phyloP scores from a whole-genome alignment of 1,140 invertebrate species.

The Trichonephila clavata region DNA sequence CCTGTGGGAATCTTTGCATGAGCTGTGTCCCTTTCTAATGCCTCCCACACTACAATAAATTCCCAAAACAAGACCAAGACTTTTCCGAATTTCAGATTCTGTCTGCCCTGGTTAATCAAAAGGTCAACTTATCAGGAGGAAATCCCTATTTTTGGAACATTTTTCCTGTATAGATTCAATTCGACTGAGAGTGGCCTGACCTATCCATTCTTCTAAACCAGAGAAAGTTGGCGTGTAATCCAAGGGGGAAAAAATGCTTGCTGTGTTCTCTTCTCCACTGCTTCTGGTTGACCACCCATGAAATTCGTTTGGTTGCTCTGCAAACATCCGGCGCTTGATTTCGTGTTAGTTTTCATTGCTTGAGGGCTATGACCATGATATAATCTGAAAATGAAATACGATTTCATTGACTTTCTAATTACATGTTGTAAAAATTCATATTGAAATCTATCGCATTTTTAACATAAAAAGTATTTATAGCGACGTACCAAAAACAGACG shows the following conservation, averaged over 20 bases:
- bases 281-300: background rate
- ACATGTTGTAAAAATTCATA: background rate
- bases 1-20: background rate
- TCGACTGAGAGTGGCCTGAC: conserved; percentile 7
- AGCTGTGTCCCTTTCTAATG: background rate
- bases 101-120: background rate
- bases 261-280: background rate
- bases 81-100: background rate
- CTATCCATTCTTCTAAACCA: background rate
- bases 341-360: background rate
- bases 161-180: background rate
- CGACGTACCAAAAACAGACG: no score
- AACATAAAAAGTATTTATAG: no score
- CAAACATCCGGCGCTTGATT: background rate
- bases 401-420: background rate
- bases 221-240: conserved; percentile 24
- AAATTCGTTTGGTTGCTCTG: background rate
- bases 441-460: no score
- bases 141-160: background rate
- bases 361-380: no score
- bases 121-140: background rate
- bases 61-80: background rate
- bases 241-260: background rate
- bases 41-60: background rate
- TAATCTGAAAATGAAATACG: background rate